Conservation (phyloP, 2,113 vertebrate species). For the Vulpes lagopus region DNA sequence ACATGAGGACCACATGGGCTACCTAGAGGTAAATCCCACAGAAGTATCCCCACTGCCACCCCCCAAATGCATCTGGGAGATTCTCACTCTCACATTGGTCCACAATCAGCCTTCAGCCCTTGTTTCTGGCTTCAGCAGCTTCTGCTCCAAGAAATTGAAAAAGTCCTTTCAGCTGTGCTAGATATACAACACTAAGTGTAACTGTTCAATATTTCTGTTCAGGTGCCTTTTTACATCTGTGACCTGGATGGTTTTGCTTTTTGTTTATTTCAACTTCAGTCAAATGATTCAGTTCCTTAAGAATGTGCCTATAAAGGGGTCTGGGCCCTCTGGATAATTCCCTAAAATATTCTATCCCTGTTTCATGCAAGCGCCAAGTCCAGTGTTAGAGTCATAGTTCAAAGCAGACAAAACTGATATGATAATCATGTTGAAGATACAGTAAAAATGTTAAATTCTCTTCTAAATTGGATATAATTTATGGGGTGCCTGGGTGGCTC, state of each 20-base stretch:
- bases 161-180: constrained; percentile 88
- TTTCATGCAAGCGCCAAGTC: constrained; percentile 85
- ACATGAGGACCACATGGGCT: not conserved
- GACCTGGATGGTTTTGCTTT: constrained; percentile 95
- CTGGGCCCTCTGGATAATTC: constrained; percentile 83
- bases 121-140: not conserved
- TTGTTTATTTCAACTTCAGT: constrained; percentile 95
- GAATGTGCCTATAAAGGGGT: constrained; percentile 91
- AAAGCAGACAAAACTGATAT: constrained; percentile 78
- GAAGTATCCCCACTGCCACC: not conserved
- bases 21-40: not conserved
- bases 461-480: constrained; percentile 94
- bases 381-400: constrained; percentile 75
- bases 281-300: constrained; percentile 90
- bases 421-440: constrained; percentile 79
- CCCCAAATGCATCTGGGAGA: too few species aligned
- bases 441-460: constrained; percentile 87
- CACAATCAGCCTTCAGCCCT: not conserved
- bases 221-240: constrained; percentile 94
- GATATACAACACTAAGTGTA: constrained; percentile 93
- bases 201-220: constrained; percentile 95
- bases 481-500: constrained; percentile 57
- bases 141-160: constrained; percentile 84
- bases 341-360: constrained; percentile 87
- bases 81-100: not conserved